phyloP scores from a whole-genome alignment of 1,140 invertebrate species.

The Meteorus sp. region DNA sequence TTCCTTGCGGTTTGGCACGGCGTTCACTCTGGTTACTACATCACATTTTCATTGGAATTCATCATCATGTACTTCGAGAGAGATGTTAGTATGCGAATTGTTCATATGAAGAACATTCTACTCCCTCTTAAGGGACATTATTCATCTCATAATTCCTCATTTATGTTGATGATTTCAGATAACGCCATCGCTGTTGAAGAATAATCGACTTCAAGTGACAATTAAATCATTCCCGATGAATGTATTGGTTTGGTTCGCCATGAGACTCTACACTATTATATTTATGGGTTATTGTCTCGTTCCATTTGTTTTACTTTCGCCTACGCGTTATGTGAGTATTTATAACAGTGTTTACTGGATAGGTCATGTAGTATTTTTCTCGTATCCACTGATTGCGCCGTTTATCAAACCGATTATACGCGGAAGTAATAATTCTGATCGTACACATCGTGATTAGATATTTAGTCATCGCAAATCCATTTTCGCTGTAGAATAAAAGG shows the following conservation, averaged over 20 bases:
- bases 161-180: slow-evolving; percentile 44
- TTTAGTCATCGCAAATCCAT: too few species aligned
- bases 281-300: slow-evolving; percentile 85
- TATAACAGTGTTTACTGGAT: slow-evolving; percentile 67
- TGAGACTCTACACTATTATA: slow-evolving; percentile 76
- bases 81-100: slow-evolving; percentile 67
- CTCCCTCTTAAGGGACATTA: too few species aligned
- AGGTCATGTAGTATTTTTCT: slow-evolving; percentile 65
- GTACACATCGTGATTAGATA: slow-evolving; percentile 25
- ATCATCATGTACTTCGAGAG: slow-evolving; percentile 84
- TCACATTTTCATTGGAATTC: slow-evolving; percentile 91
- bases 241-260: slow-evolving; percentile 59
- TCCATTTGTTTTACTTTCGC: slow-evolving; percentile 78
- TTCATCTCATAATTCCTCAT: not conserved
- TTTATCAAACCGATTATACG: slow-evolving; percentile 48
- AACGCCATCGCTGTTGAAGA: slow-evolving; percentile 39
- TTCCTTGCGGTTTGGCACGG: slow-evolving; percentile 96
- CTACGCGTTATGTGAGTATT: slow-evolving; percentile 65
- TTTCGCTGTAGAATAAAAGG: too few species aligned
- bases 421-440: slow-evolving; percentile 24
- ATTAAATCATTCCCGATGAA: slow-evolving; percentile 32
- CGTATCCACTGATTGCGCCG: slow-evolving; percentile 63
- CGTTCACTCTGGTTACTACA: slow-evolving; percentile 86
- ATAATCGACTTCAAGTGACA: slow-evolving; percentile 27
- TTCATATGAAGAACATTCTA: too few species aligned